phyloP scores from a whole-genome alignment of 2,888 invertebrate species.

The Lepidonotus clava region DNA sequence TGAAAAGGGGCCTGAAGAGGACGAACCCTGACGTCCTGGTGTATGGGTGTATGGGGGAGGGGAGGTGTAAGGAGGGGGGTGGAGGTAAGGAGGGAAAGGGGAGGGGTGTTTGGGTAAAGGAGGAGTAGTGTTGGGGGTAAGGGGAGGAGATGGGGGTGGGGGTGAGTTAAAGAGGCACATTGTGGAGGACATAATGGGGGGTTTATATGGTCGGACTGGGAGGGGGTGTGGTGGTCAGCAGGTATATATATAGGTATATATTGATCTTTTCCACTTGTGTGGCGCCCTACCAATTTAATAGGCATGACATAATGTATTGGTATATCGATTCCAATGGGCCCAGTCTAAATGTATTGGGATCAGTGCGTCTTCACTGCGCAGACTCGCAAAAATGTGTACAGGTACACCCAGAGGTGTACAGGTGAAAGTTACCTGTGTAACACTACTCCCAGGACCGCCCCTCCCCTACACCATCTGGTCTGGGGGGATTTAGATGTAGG shows the following conservation, averaged over 20 bases:
- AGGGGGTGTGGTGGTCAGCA: neutral
- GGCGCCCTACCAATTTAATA: too few relatives aligned
- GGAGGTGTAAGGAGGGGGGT: neutral
- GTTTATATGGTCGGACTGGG: neutral
- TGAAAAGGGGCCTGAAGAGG: neutral
- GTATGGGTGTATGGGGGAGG: neutral
- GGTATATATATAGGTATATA: neutral
- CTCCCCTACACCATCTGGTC: slow-evolving; percentile 19
- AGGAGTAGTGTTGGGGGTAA: neutral
- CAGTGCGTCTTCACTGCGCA: too few relatives aligned
- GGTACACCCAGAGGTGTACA: slow-evolving; percentile 32
- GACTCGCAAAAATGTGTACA: too few relatives aligned
- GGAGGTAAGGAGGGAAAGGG: neutral
- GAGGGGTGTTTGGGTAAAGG: neutral
- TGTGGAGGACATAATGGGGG: slow-evolving; percentile 38
- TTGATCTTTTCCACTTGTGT: too few relatives aligned
- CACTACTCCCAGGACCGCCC: neutral
- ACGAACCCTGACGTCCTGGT: neutral
- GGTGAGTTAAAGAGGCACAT: slow-evolving; percentile 14
- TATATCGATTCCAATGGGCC: too few relatives aligned
- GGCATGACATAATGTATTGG: too few relatives aligned
- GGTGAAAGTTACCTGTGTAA: slow-evolving; percentile 37
- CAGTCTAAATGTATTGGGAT: too few relatives aligned
- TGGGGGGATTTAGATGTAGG: neutral
- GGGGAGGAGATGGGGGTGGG: neutral